Base-by-base conservation (phyloP, 2,888 invertebrate species). In the Cephus pulcher region DNA sequence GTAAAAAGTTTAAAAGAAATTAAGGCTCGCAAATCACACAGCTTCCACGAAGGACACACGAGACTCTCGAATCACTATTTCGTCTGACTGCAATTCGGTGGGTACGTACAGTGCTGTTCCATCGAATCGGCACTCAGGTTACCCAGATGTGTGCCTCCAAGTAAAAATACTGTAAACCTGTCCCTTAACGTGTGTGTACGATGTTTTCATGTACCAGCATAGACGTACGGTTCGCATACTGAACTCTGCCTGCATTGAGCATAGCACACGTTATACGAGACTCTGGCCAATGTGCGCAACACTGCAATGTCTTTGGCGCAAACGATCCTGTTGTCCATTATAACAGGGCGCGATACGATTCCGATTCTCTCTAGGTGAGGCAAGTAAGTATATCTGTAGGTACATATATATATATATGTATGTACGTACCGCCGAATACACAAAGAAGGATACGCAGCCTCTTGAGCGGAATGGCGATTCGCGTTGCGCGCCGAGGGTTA, bases 61-160 rank as follows among this genome's bases (percentile, higher is more conserved):
- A 34, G 30, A 74, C 78, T 78, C 78, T 79, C 81, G 82, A 81
- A 81, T 85, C 81, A 82, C 79, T 77, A 75, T 84, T 85, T 82
- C 79, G 73, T 75, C 78, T 77, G 82, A 80, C 75, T 76, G 80
- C 80, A 80, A 83, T 82, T 78, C 71, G 56, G 56, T 23, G 56
- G 56, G 56, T 56, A 56, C 56, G 23, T 56, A 23, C 15, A 11
- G 12, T n/a, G 81, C 73, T 56, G 35, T 75, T 70, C 68, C 3
- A 3, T 76, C 75, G 79, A 79, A 77, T 78, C 80, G 56, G 73
- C 79, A 80, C 79, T 85, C 84, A 80, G 73, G 80, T 83, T 83
- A 80, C 82, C 79, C 79, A 80, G 82, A 83, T 80, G 77, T 71
- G 35, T 74, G 76, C 73, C 76, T 34, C 33, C n/a, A 71, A 73